A percentile compares a stretch with the other conserved stretches of the same genome.
Conservation (phyloP, 2,797 vertebrate genomes). For the Melanogrammus aeglefinus region DNA sequence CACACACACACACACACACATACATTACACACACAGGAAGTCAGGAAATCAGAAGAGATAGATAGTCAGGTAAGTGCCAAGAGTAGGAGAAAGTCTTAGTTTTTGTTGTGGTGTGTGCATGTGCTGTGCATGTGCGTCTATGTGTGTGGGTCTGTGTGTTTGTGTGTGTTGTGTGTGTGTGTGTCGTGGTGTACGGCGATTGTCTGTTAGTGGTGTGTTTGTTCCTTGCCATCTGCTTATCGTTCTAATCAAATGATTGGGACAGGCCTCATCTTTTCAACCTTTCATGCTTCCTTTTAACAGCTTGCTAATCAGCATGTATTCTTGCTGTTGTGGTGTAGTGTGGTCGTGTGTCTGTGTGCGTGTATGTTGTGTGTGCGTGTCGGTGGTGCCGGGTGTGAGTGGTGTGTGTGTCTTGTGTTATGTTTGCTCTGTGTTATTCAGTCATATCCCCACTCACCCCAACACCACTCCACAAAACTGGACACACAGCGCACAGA, state of each 20-base stretch:
- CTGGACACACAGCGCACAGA: no score
- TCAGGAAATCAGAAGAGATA: conserved; percentile 9
- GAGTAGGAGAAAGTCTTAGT: background rate
- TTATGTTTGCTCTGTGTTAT: conserved; percentile 32
- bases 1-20: background rate
- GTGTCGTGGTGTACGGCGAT: conserved; percentile 37
- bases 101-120: conserved; percentile 13
- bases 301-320: conserved; percentile 63
- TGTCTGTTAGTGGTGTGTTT: conserved; percentile 43
- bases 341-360: conserved; percentile 25
- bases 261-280: conserved; percentile 67
- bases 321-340: conserved; percentile 48
- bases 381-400: conserved; percentile 20
- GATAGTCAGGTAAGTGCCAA: background rate
- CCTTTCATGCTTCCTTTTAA: conserved; percentile 62
- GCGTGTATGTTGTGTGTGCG: conserved; percentile 27
- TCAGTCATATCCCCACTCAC: background rate
- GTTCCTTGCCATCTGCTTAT: conserved; percentile 62
- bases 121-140: conserved; percentile 19
- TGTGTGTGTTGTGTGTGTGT: conserved; percentile 35
- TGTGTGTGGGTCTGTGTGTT: conserved; percentile 13
- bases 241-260: conserved; percentile 65
- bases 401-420: conserved; percentile 25
- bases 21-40: background rate
- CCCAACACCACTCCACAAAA: background rate